These are phyloP conservation scores for Dicrurus megarhynchus DNA, from an alignment of 2,113 vertebrate genomes.

Conservation along the genomic window DNA sequence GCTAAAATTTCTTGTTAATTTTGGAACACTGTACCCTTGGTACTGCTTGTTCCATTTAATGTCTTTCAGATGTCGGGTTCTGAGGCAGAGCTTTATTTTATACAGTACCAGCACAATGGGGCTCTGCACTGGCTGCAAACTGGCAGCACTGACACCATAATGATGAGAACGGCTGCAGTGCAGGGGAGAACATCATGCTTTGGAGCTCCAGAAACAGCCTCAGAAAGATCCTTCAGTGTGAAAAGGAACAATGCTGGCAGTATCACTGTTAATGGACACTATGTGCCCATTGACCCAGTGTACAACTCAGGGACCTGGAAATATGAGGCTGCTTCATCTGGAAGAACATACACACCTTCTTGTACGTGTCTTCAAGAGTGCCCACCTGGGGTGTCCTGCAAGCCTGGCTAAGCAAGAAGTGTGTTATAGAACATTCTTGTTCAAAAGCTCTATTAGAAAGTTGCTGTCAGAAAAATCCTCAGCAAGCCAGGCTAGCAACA, in stretches of 20 bases:
- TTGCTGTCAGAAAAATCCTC: background rate
- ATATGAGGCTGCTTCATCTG: background rate
- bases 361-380: background rate
- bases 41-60: constrained; percentile 45
- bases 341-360: background rate
- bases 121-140: background rate
- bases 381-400: background rate
- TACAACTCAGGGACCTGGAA: background rate
- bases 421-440: background rate
- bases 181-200: background rate
- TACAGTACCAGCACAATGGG: background rate
- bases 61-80: constrained; percentile 30
- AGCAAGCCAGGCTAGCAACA: background rate
- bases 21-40: constrained; percentile 42
- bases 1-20: constrained; percentile 48
- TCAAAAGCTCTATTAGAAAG: background rate
- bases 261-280: background rate
- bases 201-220: background rate
- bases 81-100: constrained; percentile 1
- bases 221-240: background rate
- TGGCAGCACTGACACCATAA: background rate
- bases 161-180: background rate
- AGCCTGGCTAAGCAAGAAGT: background rate
- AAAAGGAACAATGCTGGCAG: background rate
- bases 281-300: background rate